These are phyloP conservation scores for Watsonalla binaria DNA, from an alignment of 2,888 invertebrate genomes.

Conservation along the genomic window DNA sequence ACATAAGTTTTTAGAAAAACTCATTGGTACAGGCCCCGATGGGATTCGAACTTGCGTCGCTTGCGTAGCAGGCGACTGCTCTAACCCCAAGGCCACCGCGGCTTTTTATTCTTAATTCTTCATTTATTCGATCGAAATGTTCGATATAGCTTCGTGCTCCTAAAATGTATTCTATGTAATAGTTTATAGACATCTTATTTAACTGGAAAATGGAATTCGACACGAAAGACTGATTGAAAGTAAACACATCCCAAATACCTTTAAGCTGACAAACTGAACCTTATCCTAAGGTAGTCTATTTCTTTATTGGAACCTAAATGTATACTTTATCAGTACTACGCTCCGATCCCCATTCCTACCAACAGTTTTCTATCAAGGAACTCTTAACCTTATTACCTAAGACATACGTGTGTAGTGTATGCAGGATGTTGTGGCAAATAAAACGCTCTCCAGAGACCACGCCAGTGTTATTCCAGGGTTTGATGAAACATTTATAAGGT, in stretches of 20 bases:
- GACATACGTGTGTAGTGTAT: neutral
- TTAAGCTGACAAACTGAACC: neutral
- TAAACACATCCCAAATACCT: neutral
- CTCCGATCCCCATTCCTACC: neutral
- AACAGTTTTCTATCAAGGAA: neutral
- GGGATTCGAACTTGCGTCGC: too few relatives aligned
- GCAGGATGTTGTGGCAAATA: neutral
- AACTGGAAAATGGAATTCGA: too few relatives aligned
- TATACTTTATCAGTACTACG: neutral
- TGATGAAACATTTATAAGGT: constrained; percentile 23
- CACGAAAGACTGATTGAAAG: neutral
- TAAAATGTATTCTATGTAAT: too few relatives aligned
- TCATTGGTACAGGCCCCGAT: too few relatives aligned
- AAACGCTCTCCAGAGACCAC: constrained; percentile 8
- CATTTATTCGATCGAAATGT: too few relatives aligned
- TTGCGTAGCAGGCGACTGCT: too few relatives aligned
- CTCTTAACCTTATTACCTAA: neutral
- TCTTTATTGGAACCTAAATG: neutral
- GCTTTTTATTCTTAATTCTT: too few relatives aligned
- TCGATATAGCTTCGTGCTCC: too few relatives aligned
- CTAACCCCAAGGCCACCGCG: too few relatives aligned
- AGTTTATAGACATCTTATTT: too few relatives aligned
- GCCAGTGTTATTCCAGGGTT: constrained; percentile 9
- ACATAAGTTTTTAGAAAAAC: too few relatives aligned
- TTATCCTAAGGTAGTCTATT: neutral